A percentile compares a stretch with the other conserved stretches of the same genome.
Conservation (phyloP, 2,888 invertebrate species). For the Clunio marinus region DNA sequence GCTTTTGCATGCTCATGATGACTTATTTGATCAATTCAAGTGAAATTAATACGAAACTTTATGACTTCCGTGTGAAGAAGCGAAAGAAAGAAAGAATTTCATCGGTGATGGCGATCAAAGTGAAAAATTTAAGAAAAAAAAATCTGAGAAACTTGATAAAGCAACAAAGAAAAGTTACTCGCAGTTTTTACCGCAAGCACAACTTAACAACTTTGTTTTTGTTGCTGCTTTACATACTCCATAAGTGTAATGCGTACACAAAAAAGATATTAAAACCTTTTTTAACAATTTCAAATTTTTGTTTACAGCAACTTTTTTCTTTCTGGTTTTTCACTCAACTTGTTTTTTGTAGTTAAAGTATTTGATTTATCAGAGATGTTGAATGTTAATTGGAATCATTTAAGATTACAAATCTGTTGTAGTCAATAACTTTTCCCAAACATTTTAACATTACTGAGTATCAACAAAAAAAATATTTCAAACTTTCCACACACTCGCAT, state of each 20-base stretch:
- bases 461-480: no score
- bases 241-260: no score
- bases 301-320: neutral
- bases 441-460: no score
- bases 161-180: neutral
- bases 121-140: neutral
- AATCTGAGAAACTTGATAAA: neutral
- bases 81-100: neutral
- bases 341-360: no score
- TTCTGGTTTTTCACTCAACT: neutral
- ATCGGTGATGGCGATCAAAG: neutral
- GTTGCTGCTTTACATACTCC: no score
- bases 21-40: slow-evolving; percentile 5
- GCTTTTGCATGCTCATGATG: neutral
- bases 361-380: no score
- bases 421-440: no score
- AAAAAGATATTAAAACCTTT: no score
- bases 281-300: slow-evolving; percentile 10
- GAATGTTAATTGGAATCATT: no score
- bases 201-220: neutral
- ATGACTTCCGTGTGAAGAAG: slow-evolving; percentile 17
- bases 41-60: slow-evolving; percentile 13
- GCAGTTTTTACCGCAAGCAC: no score
- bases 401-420: no score
- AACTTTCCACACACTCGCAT: no score